Evolutionary conservation across 1,140 invertebrate species (phyloP), one percentile per base, ranked within the genome.

Genomic region (Trichonephila inaurata): DNA sequence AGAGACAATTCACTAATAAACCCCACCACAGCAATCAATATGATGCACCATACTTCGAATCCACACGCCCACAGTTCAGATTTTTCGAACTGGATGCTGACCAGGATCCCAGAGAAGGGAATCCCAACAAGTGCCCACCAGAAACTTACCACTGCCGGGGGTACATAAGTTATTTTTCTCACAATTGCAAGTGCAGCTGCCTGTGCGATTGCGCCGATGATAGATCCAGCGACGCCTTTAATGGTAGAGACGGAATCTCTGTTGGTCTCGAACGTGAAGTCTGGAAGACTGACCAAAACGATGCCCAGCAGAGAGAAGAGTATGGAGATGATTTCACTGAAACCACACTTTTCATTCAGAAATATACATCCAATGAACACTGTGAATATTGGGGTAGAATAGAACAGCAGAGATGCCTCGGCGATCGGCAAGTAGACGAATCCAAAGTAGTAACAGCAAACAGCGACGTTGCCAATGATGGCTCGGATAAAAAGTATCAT

Each of bases 351-450:
- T 61, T 94, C 93, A 14, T 94, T 90, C 61, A 94, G 64, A 72
- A 94, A 94, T n/a, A 91, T 12, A 14, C 33, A 77, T 40, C 93
- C 93, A 14, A 94, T 85, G 12, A 94, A 83, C 1, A 89, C 66
- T 16, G 93, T 91, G 19, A 89, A 94, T 10, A 94, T 40, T n/a
- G 93, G 93, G 8, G 81, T 90, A 19, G 86, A 89, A 77, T 94
- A 94, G 64, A 94, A 94, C 28, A 94, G 58, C 2, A 94, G 44
- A 24, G 93, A 94, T 8, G 93, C 93, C n/a, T 90, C 89, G 7
- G 88, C 88, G 5, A 94, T 90, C 0, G 93, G 93, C 16, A 94
- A 28, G 51, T 94, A 66, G 18, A 83, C 88, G 44, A 94, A 94
- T 0, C 93, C 93, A 28, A 81, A 90, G 62, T 94, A 94, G 51